These are phyloP conservation scores for Temnothorax longispinosus DNA, from an alignment of 1,140 invertebrate genomes.

Conservation along the genomic window DNA sequence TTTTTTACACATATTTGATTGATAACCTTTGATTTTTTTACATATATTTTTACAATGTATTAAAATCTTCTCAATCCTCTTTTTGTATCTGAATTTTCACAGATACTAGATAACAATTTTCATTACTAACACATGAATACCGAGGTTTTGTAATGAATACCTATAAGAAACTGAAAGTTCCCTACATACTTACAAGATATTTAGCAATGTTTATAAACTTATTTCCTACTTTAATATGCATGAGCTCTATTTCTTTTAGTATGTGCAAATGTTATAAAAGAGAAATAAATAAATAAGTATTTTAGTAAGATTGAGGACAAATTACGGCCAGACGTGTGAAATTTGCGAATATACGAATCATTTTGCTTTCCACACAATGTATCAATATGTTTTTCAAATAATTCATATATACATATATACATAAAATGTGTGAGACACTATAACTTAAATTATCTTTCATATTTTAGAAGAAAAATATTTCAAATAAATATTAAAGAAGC, in stretches of 20 bases:
- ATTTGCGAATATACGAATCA: slow-evolving; percentile 5
- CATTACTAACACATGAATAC: slow-evolving; percentile 31
- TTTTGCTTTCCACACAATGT: slow-evolving; percentile 72
- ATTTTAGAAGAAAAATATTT: neutral
- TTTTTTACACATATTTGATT: neutral
- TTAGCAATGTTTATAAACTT: slow-evolving; percentile 16
- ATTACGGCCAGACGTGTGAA: neutral
- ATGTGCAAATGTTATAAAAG: neutral
- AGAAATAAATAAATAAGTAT: neutral
- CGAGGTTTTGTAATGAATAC: slow-evolving; percentile 26
- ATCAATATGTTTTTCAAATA: neutral
- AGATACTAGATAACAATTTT: slow-evolving; percentile 44
- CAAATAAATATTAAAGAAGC: neutral
- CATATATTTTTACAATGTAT: slow-evolving; percentile 25
- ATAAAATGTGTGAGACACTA: neutral
- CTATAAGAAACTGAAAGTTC: neutral
- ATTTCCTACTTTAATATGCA: slow-evolving; percentile 19
- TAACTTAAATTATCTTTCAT: neutral
- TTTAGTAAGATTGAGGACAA: neutral
- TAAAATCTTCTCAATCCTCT: slow-evolving; percentile 48
- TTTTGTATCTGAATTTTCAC: slow-evolving; percentile 34
- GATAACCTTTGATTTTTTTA: neutral
- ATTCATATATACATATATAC: neutral
- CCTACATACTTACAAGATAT: neutral
- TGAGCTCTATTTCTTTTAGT: slow-evolving; percentile 42